Percentiles rank a stretch among this genome's conserved stretches.
Conservation (phyloP, 2,888 invertebrate species). For the Trissonchulus sp. region DNA sequence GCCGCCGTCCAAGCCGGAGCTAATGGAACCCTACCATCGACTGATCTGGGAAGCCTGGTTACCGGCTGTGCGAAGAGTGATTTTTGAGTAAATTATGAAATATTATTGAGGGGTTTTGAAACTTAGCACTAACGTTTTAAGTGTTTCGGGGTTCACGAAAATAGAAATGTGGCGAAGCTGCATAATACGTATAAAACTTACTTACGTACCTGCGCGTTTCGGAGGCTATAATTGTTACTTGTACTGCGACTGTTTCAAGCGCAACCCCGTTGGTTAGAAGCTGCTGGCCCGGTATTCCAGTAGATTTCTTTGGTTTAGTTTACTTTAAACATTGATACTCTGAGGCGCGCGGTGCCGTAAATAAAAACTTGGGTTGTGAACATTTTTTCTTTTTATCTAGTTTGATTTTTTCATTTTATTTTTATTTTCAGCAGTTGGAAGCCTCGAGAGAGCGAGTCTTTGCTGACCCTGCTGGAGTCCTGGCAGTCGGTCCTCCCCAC, state of each 20-base stretch:
- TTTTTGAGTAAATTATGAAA: conserved; percentile 61
- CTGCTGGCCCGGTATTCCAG: no score
- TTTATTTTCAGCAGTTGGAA: conserved; percentile 65
- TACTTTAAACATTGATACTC: no score
- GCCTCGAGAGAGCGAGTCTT: conserved; percentile 68
- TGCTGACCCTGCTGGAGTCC: conserved; percentile 70
- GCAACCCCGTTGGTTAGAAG: no score
- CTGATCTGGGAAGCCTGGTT: conserved; percentile 85
- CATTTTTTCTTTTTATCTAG: background rate
- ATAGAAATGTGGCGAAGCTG: no score
- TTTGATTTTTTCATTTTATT: conserved; percentile 31
- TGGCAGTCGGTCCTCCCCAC: conserved; percentile 74
- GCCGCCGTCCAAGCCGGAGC: conserved; percentile 36
- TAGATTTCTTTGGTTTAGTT: no score
- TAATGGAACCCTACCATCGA: conserved; percentile 66
- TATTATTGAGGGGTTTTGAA: no score
- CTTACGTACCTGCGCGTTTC: no score
- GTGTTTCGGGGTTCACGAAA: background rate
- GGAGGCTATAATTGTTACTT: no score
- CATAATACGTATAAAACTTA: no score
- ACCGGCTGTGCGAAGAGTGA: conserved; percentile 69
- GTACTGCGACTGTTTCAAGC: no score
- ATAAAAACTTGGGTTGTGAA: background rate
- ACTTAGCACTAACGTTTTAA: conserved; percentile 15
- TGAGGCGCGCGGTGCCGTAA: no score